Conservation (phyloP, 2,888 invertebrate species). For the Arctia plantaginis region DNA sequence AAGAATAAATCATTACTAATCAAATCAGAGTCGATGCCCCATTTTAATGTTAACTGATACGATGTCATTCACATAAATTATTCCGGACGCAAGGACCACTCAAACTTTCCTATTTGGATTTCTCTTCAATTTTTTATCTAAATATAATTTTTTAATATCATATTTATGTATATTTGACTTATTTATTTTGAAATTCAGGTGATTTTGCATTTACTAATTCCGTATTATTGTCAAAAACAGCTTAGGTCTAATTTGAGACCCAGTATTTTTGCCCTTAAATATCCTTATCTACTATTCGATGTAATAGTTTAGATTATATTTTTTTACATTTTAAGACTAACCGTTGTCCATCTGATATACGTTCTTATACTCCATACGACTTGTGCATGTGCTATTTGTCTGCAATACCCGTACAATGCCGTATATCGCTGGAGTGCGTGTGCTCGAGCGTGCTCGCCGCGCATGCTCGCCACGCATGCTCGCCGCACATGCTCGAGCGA, state of each 20-base stretch:
- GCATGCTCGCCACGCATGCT: slow-evolving; percentile 28
- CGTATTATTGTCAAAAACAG: slow-evolving; percentile 68
- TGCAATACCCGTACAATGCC: slow-evolving; percentile 60
- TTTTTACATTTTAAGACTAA: slow-evolving; percentile 72
- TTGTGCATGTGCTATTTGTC: slow-evolving; percentile 81
- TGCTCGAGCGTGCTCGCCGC: slow-evolving; percentile 40
- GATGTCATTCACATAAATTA: slow-evolving; percentile 54
- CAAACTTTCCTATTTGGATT: slow-evolving; percentile 88
- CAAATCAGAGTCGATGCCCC: slow-evolving; percentile 44
- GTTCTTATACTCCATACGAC: slow-evolving; percentile 62
- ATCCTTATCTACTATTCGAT: slow-evolving; percentile 78
- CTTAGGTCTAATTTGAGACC: slow-evolving; percentile 70
- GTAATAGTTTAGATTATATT: slow-evolving; percentile 77
- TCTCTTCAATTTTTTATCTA: slow-evolving; percentile 64
- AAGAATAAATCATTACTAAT: slow-evolving; percentile 23
- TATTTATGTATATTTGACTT: slow-evolving; percentile 61
- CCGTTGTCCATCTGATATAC: slow-evolving; percentile 75
- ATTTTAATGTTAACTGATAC: slow-evolving; percentile 40
- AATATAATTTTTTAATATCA: slow-evolving; percentile 58
- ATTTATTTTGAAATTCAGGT: slow-evolving; percentile 63
- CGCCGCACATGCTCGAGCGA: slow-evolving; percentile 40
- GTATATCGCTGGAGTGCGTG: slow-evolving; percentile 52
- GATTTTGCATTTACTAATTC: slow-evolving; percentile 68
- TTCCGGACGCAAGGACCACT: slow-evolving; percentile 91
- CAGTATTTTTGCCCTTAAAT: slow-evolving; percentile 71